Evolutionary conservation across 2,888 invertebrate species (phyloP), one percentile per base, ranked within the genome.

Genomic region (Stegana nigrithorax): DNA sequence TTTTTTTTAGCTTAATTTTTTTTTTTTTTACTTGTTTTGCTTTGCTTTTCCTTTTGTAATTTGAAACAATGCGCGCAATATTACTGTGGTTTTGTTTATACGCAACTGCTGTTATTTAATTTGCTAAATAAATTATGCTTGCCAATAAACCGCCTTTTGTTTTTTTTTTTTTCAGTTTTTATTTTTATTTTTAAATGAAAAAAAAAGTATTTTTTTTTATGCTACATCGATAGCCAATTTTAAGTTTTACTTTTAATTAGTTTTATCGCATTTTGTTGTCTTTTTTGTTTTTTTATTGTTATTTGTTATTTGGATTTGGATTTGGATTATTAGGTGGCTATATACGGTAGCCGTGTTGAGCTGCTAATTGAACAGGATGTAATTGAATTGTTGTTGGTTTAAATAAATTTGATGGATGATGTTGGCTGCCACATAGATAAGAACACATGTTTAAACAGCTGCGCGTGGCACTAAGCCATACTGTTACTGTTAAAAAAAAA

Each of bases 1-100:
- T n/a, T n/a, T n/a, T n/a, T n/a, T n/a, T n/a, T n/a, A n/a, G n/a
- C n/a, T n/a, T n/a, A n/a, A n/a, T n/a, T n/a, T n/a, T n/a, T n/a
- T n/a, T n/a, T n/a, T n/a, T n/a, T n/a, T n/a, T n/a, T n/a, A n/a
- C n/a, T n/a, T n/a, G n/a, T n/a, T n/a, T n/a, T n/a, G n/a, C n/a
- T n/a, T n/a, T n/a, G n/a, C n/a, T n/a, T n/a, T n/a, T n/a, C n/a
- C n/a, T n/a, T n/a, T 66, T 76, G 77, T 75, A 75, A 78, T 76
- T 76, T 71, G 75, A 75, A 71, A 78, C 79, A 78, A 76, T 74
- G 71, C 65, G 71, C 57, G 56, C 68, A 14, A 44, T 53, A 19
- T 23, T 26, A 12, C 23, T 42, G 10, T 47, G 32, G 19, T 62
- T 50, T 29, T 32, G n/a, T 14, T n/a, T n/a, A 45, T 45, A 32